Percentiles rank a stretch among this genome's conserved stretches.
These are phyloP conservation scores for Sebastes iracundus DNA, from an alignment of 2,797 vertebrate genomes.

Conservation along the genomic window DNA sequence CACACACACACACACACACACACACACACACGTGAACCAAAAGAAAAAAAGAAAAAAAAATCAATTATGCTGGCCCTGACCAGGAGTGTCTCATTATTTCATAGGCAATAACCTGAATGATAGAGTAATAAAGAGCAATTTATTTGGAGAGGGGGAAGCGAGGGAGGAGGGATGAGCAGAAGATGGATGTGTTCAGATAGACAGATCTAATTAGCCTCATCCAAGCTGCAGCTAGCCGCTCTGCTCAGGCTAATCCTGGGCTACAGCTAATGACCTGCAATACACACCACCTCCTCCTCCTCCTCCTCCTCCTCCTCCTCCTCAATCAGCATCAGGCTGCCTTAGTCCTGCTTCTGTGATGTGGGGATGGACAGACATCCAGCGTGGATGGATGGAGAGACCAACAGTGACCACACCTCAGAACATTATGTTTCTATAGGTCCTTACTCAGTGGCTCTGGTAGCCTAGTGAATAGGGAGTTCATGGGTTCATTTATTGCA, in stretches of 20 bases:
- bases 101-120: conserved; percentile 83
- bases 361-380: neutral
- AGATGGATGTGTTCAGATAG: conserved; percentile 80
- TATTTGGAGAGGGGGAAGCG: conserved; percentile 77
- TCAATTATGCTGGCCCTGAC: conserved; percentile 79
- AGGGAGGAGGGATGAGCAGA: conserved; percentile 50
- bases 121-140: conserved; percentile 85
- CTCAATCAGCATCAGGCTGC: neutral
- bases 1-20: conserved; percentile 10
- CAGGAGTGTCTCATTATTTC: conserved; percentile 82
- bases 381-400: neutral
- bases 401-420: neutral
- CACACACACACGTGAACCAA: conserved; percentile 9
- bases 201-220: conserved; percentile 82
- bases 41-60: conserved; percentile 49
- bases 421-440: neutral
- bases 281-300: neutral
- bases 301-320: neutral
- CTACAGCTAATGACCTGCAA: conserved; percentile 63
- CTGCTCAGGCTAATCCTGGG: conserved; percentile 49
- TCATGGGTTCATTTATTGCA: neutral
- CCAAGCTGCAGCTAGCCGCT: conserved; percentile 44
- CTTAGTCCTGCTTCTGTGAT: neutral
- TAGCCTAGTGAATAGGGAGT: neutral
- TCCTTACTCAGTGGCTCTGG: neutral